Conservation (phyloP, 2,113 vertebrate genomes). For the Nerophis ophidion region DNA sequence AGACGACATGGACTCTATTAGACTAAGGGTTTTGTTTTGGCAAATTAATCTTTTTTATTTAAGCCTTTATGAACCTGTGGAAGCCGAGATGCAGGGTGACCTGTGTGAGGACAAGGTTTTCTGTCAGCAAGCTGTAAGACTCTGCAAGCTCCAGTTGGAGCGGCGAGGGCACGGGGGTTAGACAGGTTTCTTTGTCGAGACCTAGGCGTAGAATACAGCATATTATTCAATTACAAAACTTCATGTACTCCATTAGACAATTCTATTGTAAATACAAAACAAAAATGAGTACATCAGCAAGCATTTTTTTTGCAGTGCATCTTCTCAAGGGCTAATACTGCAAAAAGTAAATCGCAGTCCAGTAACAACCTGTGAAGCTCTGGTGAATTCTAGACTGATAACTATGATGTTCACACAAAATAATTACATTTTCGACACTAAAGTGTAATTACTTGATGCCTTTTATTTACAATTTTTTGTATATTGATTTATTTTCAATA, state of each 20-base stretch:
- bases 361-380: too few species aligned
- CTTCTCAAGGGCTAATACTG: too few species aligned
- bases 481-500: too few species aligned
- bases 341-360: too few species aligned
- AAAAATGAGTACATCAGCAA: too few species aligned
- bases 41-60: neutral
- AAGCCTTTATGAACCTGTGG: slow-evolving; percentile 76
- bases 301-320: too few species aligned
- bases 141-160: slow-evolving; percentile 78
- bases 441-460: too few species aligned
- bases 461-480: too few species aligned
- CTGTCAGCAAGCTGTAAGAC: slow-evolving; percentile 92
- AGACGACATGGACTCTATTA: neutral
- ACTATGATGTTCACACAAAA: too few species aligned
- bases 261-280: too few species aligned
- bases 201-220: slow-evolving; percentile 62
- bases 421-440: too few species aligned
- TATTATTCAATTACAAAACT: neutral
- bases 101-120: slow-evolving; percentile 93
- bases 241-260: neutral
- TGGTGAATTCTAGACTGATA: too few species aligned
- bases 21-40: neutral
- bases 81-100: slow-evolving; percentile 90
- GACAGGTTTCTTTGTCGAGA: slow-evolving; percentile 92
- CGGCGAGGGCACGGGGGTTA: slow-evolving; percentile 81